Percentiles rank a stretch among this genome's conserved stretches.
Evolutionary conservation across 2,888 invertebrate species (phyloP).

Genomic region (Drosophila neoperkinsi): DNA sequence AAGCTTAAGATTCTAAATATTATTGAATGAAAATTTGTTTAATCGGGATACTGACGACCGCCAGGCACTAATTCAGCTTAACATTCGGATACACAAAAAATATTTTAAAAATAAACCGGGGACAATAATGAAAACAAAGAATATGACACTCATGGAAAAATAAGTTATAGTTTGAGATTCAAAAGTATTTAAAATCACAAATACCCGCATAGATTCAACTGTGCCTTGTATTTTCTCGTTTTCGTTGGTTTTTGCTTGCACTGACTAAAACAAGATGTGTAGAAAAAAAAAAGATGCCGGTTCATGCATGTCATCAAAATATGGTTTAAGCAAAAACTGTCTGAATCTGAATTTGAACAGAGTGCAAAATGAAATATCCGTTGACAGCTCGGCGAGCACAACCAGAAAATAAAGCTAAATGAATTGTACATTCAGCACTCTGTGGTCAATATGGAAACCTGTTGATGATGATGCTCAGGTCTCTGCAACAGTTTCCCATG

Average conservation of each 20-base stretch:
- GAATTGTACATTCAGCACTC: slow-evolving; percentile 33
- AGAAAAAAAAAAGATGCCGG: slow-evolving; percentile 2
- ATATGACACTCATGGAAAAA: neutral
- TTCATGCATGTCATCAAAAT: slow-evolving; percentile 7
- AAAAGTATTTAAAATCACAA: neutral
- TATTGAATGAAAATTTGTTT: neutral
- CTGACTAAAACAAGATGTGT: neutral
- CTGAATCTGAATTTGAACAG: slow-evolving; percentile 12
- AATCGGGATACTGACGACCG: too few relatives aligned
- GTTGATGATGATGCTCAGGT: slow-evolving; percentile 40
- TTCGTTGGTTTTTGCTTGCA: neutral
- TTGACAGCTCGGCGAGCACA: slow-evolving; percentile 62
- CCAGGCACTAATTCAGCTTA: neutral
- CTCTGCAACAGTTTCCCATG: slow-evolving; percentile 61
- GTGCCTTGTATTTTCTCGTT: neutral
- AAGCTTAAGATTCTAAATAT: neutral
- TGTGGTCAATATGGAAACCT: slow-evolving; percentile 58
- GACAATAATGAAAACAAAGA: neutral
- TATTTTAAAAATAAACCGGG: neutral
- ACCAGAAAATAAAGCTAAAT: slow-evolving; percentile 37
- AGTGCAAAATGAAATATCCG: slow-evolving; percentile 38
- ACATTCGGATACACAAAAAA: neutral
- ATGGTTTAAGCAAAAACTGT: neutral
- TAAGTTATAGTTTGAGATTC: neutral
- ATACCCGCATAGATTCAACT: neutral